A percentile compares a stretch with the other conserved stretches of the same genome.
Evolutionary conservation across 2,113 vertebrate genomes (phyloP).

Genomic region (Scalopus aquaticus): DNA sequence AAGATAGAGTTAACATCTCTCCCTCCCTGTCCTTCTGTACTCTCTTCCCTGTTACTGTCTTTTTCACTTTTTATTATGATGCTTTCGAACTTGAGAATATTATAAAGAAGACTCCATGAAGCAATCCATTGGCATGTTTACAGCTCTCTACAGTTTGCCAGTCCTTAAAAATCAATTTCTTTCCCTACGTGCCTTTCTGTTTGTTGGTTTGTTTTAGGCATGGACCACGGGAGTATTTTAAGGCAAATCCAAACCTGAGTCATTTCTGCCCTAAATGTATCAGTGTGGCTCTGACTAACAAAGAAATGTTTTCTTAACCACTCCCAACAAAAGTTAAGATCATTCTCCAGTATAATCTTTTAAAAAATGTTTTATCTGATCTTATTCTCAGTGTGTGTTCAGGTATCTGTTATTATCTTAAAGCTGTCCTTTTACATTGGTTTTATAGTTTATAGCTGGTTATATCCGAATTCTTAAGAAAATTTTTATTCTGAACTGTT

Average conservation of each 20-base stretch:
- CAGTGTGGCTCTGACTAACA: neutral
- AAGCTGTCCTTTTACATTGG: neutral
- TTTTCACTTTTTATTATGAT: neutral
- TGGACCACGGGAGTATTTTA: neutral
- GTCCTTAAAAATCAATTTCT: neutral
- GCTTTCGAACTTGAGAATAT: neutral
- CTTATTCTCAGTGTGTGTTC: neutral
- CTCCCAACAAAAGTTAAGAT: neutral
- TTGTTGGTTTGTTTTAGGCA: neutral
- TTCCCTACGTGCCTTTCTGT: neutral
- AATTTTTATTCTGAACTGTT: neutral
- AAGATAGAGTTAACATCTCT: neutral
- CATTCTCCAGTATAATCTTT: neutral
- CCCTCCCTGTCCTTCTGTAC: neutral
- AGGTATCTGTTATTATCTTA: neutral
- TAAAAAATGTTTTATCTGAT: neutral
- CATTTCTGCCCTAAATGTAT: neutral
- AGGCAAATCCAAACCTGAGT: neutral
- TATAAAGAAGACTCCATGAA: neutral
- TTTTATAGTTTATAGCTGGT: neutral
- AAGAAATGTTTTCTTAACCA: neutral
- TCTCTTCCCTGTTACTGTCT: neutral
- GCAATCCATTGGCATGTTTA: neutral
- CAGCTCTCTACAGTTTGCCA: neutral
- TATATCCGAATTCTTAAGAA: neutral